Evolutionary conservation across 2,888 invertebrate species (phyloP), one percentile per base, ranked within the genome.

Genomic region (Subacronicta megacephala): DNA sequence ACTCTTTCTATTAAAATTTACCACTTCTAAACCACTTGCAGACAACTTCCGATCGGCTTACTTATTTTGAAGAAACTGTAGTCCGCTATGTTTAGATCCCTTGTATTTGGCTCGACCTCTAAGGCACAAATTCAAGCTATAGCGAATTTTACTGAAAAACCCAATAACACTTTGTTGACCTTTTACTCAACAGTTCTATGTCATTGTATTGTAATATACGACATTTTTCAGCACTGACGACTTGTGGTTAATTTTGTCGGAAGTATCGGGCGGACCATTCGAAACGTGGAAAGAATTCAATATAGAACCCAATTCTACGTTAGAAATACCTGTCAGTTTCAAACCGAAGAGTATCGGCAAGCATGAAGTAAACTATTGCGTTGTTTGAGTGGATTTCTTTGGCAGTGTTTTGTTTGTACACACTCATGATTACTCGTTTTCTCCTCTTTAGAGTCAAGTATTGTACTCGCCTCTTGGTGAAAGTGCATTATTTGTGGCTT

Each of bases 401-500:
- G n/a, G 1, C 12, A 29, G 29, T 12, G n/a, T 2, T 20, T n/a
- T 20, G 7, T n/a, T 7, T 38, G 1, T n/a, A 4, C 4, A 26
- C 29, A 50, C 10, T 49, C 4, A 43, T 13, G 18, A 31, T 20
- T 20, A 51, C 5, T 63, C 49, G 5, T 0, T 44, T 38, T 47
- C 10, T 12, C 4, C 35, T 36, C 15, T 49, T 13, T 71, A 94
- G 94, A 75, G 81, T 59, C 89, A 92, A 84, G 82, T 92, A 1
- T 56, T 93, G 44, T 93, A 65, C 64, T 92, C 91, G 1, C 93
- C 93, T 3, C 70, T 94, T n/a, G 94, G 92, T 3, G 93, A 92
- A 50, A 86, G 81, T 50, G 91, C 90, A 1, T 69, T 94, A 20
- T 88, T 89, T 40, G 76, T 94, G 1, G 70, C 81, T 3, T 59